Evolutionary conservation across 2,888 invertebrate genomes (phyloP).

Genomic region (Temnothorax ravouxi): DNA sequence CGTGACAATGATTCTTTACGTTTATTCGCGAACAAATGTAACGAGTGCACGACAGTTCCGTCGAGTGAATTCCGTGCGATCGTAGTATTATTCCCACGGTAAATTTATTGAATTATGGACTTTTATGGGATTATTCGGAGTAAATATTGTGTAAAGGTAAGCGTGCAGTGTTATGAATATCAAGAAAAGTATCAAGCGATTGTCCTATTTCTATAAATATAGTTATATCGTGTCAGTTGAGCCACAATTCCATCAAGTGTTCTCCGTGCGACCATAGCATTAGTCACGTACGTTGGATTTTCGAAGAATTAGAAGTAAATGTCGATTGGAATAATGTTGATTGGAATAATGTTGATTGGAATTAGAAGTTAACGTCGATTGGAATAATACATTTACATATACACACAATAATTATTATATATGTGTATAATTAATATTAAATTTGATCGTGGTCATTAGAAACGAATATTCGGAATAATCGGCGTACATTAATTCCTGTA

Average conservation of each 20-base stretch:
- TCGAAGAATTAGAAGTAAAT: no score
- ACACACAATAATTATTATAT: no score
- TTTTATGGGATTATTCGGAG: neutral
- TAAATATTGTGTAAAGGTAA: neutral
- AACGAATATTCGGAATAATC: no score
- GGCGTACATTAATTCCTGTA: no score
- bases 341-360: no score
- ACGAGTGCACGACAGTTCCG: neutral
- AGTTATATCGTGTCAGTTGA: neutral
- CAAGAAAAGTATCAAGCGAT: neutral
- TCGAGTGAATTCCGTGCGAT: neutral
- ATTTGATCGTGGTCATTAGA: no score
- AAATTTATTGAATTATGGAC: neutral
- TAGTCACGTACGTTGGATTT: neutral
- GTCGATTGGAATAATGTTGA: no score
- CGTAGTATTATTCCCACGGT: neutral
- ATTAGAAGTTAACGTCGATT: no score
- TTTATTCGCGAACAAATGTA: neutral
- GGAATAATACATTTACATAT: no score
- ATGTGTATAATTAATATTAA: no score
- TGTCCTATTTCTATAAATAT: neutral
- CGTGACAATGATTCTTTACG: neutral
- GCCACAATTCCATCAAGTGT: neutral
- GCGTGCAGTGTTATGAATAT: neutral
- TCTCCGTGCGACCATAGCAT: neutral